Evolutionary conservation across 2,797 vertebrate genomes (phyloP).

Genomic region (Labroides dimidiatus): DNA sequence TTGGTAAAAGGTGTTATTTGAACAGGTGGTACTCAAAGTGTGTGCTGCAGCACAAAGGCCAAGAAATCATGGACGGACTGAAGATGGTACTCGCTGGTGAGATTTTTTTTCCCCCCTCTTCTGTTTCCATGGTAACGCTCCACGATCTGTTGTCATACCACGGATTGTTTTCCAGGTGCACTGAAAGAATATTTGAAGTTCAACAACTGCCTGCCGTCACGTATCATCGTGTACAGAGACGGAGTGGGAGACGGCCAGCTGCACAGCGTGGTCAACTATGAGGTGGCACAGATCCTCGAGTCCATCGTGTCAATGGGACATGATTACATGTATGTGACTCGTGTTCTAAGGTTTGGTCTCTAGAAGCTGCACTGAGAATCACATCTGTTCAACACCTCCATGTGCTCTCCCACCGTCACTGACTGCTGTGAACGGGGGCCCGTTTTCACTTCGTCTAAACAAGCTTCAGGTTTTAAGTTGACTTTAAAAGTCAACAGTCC

Average conservation of each 20-base stretch:
- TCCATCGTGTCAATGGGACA: conserved; percentile 87
- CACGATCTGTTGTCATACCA: background rate
- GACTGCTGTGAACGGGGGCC: no score
- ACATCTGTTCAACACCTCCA: background rate
- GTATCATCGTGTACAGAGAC: conserved; percentile 94
- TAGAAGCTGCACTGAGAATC: background rate
- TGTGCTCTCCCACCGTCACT: background rate
- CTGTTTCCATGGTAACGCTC: no score
- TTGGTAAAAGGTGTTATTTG: background rate
- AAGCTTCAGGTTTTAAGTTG: background rate
- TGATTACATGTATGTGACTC: conserved; percentile 85
- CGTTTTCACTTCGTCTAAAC: background rate
- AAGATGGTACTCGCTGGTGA: conserved; percentile 89
- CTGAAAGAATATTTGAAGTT: conserved; percentile 88
- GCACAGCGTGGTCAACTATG: conserved; percentile 89
- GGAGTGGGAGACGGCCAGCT: conserved; percentile 97
- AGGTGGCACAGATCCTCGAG: conserved; percentile 91
- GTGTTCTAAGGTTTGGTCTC: rapidly evolving
- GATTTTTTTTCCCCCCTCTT: conserved; percentile 11
- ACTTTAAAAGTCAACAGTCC: background rate
- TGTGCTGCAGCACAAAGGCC: conserved; percentile 90
- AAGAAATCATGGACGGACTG: conserved; percentile 95
- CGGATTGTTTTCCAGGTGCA: conserved; percentile 81
- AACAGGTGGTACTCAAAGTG: conserved; percentile 96
- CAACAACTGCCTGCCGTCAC: conserved; percentile 89